These are phyloP conservation scores for Aspidapion aeneum DNA, from an alignment of 2,888 invertebrate genomes.

Conservation along the genomic window DNA sequence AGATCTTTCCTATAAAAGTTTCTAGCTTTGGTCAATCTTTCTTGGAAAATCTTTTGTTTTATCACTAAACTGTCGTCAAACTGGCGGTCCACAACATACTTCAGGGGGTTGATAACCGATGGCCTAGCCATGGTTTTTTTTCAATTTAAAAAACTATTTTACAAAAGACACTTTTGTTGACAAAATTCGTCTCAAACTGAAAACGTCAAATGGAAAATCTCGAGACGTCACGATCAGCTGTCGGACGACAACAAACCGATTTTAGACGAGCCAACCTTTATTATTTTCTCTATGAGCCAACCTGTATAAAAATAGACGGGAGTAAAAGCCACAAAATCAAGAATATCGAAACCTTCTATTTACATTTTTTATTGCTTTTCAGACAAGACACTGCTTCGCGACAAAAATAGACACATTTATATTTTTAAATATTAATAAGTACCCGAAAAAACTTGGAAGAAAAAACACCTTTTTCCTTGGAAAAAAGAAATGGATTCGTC, in stretches of 20 bases:
- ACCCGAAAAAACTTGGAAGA: too few species aligned
- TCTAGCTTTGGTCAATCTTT: constrained; percentile 63
- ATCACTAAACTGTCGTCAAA: constrained; percentile 57
- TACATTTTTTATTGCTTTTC: too few species aligned
- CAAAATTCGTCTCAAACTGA: constrained; percentile 19
- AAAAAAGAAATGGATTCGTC: too few species aligned
- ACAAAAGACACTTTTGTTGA: constrained; percentile 22
- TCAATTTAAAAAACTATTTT: constrained; percentile 9
- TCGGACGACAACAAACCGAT: constrained; percentile 2
- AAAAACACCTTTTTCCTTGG: too few species aligned
- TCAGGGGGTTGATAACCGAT: constrained; percentile 55
- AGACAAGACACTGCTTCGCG: too few species aligned
- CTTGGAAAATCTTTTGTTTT: constrained; percentile 57
- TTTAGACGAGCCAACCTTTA: neutral
- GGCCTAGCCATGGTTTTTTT: constrained; percentile 46
- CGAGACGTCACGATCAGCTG: constrained; percentile 26
- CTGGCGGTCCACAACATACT: constrained; percentile 60
- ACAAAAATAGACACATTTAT: too few species aligned
- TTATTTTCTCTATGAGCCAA: too few species aligned
- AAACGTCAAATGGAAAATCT: constrained; percentile 13
- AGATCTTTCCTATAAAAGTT: constrained; percentile 82
- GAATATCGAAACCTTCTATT: too few species aligned
- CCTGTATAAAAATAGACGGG: too few species aligned
- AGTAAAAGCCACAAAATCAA: too few species aligned
- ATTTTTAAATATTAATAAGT: too few species aligned